A percentile compares a stretch with the other conserved stretches of the same genome.
These are phyloP conservation scores for Cephus runcator DNA, from an alignment of 2,888 invertebrate species.

Conservation along the genomic window DNA sequence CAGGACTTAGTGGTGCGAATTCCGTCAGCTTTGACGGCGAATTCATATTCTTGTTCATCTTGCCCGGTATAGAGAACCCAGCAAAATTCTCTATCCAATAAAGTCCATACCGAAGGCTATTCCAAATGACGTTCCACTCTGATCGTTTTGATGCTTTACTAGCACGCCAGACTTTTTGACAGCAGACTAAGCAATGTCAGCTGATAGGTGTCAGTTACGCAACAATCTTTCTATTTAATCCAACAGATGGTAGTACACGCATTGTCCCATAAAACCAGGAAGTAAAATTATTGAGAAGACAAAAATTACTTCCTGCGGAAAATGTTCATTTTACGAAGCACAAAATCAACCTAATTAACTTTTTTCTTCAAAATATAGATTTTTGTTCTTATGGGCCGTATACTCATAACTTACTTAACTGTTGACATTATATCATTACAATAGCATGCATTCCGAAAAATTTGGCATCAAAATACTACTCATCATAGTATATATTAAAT, in stretches of 20 bases:
- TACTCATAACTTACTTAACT: neutral
- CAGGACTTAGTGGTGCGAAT: conserved; percentile 82
- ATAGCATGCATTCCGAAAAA: neutral
- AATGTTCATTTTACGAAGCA: neutral
- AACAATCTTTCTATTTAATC: neutral
- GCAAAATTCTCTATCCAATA: neutral
- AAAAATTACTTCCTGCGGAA: neutral
- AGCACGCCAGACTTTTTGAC: neutral
- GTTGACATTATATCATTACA: neutral
- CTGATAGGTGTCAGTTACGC: neutral
- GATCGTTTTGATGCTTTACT: neutral
- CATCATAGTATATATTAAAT: neutral
- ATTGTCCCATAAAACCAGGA: neutral
- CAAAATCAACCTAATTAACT: neutral
- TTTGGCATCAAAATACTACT: neutral
- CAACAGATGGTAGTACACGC: neutral
- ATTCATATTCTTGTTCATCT: conserved; percentile 72
- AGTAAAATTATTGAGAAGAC: neutral
- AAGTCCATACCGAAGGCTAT: neutral
- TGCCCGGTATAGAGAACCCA: conserved; percentile 14
- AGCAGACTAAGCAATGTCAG: neutral
- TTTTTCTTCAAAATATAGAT: neutral
- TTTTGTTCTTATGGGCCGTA: neutral
- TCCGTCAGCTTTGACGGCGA: conserved; percentile 78
- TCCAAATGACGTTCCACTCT: neutral